A percentile compares a stretch with the other conserved stretches of the same genome.
phyloP scores from a whole-genome alignment of 2,113 vertebrate genomes.

The Myotis brandtii region DNA sequence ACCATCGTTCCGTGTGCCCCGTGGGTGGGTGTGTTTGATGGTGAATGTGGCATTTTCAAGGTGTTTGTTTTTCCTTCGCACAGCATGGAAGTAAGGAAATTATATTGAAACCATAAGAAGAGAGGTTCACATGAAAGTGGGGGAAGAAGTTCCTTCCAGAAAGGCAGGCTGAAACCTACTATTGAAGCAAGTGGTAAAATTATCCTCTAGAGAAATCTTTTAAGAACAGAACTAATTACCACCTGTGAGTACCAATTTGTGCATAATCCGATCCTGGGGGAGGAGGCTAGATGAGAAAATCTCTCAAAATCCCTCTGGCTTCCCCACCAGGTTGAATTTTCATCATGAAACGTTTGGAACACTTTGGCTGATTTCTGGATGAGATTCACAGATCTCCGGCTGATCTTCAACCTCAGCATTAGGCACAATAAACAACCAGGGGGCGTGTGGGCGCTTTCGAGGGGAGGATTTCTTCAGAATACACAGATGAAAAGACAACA shows the following conservation, averaged over 20 bases:
- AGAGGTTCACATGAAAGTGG: slow-evolving; percentile 32
- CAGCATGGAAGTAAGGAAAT: slow-evolving; percentile 15
- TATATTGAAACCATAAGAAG: neutral
- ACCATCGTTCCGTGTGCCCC: fast-evolving
- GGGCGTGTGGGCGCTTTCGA: fast-evolving
- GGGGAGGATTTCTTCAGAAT: neutral
- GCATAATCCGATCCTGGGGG: slow-evolving; percentile 12
- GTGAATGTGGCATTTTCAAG: no score
- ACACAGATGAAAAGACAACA: neutral
- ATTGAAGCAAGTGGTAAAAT: slow-evolving; percentile 42
- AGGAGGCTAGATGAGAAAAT: slow-evolving; percentile 11
- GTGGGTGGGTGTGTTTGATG: fast-evolving
- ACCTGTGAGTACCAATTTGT: slow-evolving; percentile 54
- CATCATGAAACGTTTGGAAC: neutral
- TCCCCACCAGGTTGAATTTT: neutral
- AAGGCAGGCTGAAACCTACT: slow-evolving; percentile 39
- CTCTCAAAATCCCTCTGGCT: slow-evolving; percentile 7
- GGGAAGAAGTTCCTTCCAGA: slow-evolving; percentile 53
- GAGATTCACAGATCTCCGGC: no score
- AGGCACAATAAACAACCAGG: fast-evolving
- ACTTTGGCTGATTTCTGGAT: neutral
- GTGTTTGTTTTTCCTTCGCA: neutral
- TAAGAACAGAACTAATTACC: slow-evolving; percentile 67
- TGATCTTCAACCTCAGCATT: neutral
- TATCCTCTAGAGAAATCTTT: slow-evolving; percentile 56